Evolutionary conservation across 1,140 invertebrate genomes (phyloP).

Genomic region (Uloborus diversus): DNA sequence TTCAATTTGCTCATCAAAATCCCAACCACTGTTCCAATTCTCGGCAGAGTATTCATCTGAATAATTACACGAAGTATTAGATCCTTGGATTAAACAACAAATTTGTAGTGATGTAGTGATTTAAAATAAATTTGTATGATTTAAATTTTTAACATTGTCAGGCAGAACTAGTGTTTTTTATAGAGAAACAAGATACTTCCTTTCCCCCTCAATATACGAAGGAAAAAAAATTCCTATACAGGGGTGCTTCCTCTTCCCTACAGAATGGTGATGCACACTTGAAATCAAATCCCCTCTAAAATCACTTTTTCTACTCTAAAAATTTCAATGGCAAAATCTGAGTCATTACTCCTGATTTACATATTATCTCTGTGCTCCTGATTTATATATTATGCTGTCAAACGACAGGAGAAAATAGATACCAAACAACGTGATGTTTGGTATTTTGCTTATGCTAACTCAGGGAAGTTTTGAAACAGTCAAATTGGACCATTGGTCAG

Average conservation of each 20-base stretch:
- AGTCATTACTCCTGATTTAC: too few relatives aligned
- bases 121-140: background rate
- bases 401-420: too few relatives aligned
- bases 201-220: background rate
- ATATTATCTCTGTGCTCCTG: too few relatives aligned
- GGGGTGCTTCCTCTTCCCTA: too few relatives aligned
- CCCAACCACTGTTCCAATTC: conserved; percentile 57
- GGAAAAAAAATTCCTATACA: background rate
- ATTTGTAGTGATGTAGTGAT: background rate
- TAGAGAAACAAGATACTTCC: background rate
- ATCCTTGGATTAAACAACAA: background rate
- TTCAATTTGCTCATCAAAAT: conserved; percentile 44
- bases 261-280: too few relatives aligned
- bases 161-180: background rate
- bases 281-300: too few relatives aligned
- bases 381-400: too few relatives aligned
- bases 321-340: background rate
- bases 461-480: too few relatives aligned
- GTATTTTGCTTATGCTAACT: too few relatives aligned
- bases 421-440: too few relatives aligned
- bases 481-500: too few relatives aligned
- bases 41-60: conserved; percentile 50
- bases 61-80: background rate
- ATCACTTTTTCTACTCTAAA: background rate
- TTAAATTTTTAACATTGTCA: background rate